Percentiles rank a stretch among this genome's conserved stretches.
These are phyloP conservation scores for Leptinotarsa haldemani DNA, from an alignment of 2,888 invertebrate species.

Conservation along the genomic window DNA sequence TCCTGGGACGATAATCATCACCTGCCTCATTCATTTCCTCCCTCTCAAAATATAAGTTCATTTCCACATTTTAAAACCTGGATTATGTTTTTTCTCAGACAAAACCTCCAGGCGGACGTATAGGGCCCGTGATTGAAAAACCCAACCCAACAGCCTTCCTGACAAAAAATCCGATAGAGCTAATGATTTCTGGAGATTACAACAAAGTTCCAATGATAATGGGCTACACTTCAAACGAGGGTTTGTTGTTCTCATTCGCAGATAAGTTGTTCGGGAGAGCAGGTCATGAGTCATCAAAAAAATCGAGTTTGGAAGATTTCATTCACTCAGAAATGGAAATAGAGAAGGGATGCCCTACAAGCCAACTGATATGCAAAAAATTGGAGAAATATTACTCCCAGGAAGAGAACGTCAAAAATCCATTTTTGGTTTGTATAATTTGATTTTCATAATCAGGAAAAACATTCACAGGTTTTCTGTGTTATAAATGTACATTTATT, in stretches of 20 bases:
- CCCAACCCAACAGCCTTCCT: constrained; percentile 41
- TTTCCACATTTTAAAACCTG: no score
- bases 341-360: neutral
- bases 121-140: constrained; percentile 34
- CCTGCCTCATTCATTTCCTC: no score
- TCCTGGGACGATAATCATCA: no score
- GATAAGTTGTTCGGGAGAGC: neutral
- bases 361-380: neutral
- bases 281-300: neutral
- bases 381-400: neutral
- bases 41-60: no score
- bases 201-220: constrained; percentile 49
- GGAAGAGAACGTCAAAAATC: neutral
- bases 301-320: neutral
- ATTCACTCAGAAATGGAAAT: neutral
- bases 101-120: neutral
- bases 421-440: neutral
- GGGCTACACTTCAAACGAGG: constrained; percentile 31
- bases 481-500: neutral
- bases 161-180: constrained; percentile 41
- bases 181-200: constrained; percentile 44
- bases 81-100: neutral
- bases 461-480: neutral
- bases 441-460: neutral
- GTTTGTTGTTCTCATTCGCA: constrained; percentile 3